Evolutionary conservation across 2,888 invertebrate species (phyloP).

Genomic region (Callosobruchus maculatus): DNA sequence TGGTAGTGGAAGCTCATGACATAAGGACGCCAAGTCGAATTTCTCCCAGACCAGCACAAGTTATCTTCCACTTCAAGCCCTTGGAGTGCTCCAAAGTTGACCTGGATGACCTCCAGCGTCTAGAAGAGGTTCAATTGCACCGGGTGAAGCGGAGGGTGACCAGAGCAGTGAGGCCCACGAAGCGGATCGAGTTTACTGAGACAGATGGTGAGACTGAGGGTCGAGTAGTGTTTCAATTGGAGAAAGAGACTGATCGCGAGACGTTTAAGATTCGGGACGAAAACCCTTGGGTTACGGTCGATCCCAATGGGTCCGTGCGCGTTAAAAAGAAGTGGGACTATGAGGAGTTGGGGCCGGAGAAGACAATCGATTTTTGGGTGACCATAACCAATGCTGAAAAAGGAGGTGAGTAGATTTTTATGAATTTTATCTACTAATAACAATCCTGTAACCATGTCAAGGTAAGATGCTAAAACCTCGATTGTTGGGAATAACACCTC

Average conservation of each 20-base stretch:
- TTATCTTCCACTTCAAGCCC: slow-evolving; percentile 69
- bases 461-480: no score
- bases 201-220: slow-evolving; percentile 87
- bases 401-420: slow-evolving; percentile 63
- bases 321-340: slow-evolving; percentile 97
- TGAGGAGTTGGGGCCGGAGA: slow-evolving; percentile 89
- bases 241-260: slow-evolving; percentile 88
- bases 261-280: slow-evolving; percentile 91
- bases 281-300: slow-evolving; percentile 91
- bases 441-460: no score
- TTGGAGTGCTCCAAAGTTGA: slow-evolving; percentile 55
- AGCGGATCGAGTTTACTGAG: slow-evolving; percentile 87
- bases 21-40: slow-evolving; percentile 69
- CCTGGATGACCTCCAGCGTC: slow-evolving; percentile 52
- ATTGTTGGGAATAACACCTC: no score
- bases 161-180: slow-evolving; percentile 89
- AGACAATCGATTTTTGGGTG: slow-evolving; percentile 95
- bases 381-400: slow-evolving; percentile 87
- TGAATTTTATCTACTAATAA: no score
- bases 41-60: slow-evolving; percentile 68
- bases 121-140: slow-evolving; percentile 55
- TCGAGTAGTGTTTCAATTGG: slow-evolving; percentile 82
- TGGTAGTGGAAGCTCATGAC: slow-evolving; percentile 82
- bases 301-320: slow-evolving; percentile 85
- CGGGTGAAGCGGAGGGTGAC: slow-evolving; percentile 78